These are phyloP conservation scores for Meles meles DNA, from an alignment of 2,113 vertebrate species.

Conservation along the genomic window DNA sequence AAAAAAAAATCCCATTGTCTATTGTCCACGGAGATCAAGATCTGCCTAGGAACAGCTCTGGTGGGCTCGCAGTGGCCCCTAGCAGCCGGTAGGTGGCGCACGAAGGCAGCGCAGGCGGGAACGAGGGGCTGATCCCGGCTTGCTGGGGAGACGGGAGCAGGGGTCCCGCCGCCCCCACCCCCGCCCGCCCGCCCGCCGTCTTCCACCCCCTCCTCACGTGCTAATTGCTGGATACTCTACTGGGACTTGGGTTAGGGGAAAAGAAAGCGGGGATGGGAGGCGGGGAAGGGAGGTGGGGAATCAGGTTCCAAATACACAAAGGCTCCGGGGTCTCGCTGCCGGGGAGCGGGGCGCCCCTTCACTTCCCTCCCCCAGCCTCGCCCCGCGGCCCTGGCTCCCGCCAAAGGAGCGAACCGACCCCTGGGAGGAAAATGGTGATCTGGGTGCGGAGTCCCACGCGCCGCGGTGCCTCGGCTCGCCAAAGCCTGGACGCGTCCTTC, in stretches of 20 bases:
- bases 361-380: too few species aligned
- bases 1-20: conserved; percentile 71
- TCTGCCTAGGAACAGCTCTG: conserved; percentile 54
- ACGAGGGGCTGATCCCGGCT: neutral
- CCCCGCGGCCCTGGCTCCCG: neutral
- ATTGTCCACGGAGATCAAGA: conserved; percentile 68
- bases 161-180: neutral
- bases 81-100: conserved; percentile 66
- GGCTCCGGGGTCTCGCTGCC: neutral
- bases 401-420: fast-evolving
- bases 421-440: neutral
- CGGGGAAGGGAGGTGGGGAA: conserved; percentile 10
- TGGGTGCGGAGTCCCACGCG: neutral
- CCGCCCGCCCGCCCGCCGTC: neutral
- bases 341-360: neutral
- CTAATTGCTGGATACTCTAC: conserved; percentile 64
- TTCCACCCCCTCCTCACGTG: conserved; percentile 33
- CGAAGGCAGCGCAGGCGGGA: conserved; percentile 61
- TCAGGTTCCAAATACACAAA: conserved; percentile 61
- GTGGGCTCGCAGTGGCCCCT: neutral
- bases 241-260: conserved; percentile 43
- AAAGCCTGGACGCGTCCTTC: neutral
- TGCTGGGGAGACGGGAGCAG: too few species aligned
- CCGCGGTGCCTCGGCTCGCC: neutral
- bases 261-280: conserved; percentile 26